phyloP scores from a whole-genome alignment of 1,140 invertebrate species.

The Zeugodacus cucurbitae region DNA sequence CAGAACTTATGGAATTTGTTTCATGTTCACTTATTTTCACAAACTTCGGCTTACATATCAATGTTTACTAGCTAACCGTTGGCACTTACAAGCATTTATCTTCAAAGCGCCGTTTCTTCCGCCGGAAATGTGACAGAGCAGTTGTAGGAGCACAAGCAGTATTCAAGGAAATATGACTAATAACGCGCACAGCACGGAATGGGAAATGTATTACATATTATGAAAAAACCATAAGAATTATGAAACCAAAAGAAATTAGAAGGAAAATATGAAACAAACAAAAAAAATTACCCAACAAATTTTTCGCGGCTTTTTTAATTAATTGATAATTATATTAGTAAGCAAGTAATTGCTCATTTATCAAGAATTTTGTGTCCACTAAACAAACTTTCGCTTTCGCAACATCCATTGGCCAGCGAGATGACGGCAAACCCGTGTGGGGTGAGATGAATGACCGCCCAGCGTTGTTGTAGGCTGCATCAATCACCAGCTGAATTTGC shows the following conservation, averaged over 20 bases:
- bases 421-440: background rate
- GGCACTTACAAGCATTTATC: background rate
- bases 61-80: background rate
- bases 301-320: too few relatives aligned
- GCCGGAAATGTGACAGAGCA: background rate
- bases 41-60: background rate
- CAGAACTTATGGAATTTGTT: background rate
- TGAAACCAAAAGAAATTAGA: background rate
- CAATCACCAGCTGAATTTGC: background rate
- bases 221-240: background rate
- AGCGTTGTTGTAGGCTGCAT: background rate
- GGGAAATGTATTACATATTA: background rate
- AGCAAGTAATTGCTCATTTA: background rate
- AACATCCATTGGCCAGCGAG: background rate
- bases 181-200: background rate
- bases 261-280: background rate
- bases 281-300: background rate
- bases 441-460: background rate
- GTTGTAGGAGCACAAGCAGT: background rate
- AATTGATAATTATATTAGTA: background rate
- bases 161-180: background rate
- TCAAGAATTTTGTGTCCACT: background rate
- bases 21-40: background rate
- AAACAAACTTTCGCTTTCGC: conserved; percentile 11
- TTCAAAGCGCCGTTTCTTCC: background rate